Evolutionary conservation across 2,113 vertebrate genomes (phyloP), one percentile per base, ranked within the genome.

Genomic region (Elephas maximus): DNA sequence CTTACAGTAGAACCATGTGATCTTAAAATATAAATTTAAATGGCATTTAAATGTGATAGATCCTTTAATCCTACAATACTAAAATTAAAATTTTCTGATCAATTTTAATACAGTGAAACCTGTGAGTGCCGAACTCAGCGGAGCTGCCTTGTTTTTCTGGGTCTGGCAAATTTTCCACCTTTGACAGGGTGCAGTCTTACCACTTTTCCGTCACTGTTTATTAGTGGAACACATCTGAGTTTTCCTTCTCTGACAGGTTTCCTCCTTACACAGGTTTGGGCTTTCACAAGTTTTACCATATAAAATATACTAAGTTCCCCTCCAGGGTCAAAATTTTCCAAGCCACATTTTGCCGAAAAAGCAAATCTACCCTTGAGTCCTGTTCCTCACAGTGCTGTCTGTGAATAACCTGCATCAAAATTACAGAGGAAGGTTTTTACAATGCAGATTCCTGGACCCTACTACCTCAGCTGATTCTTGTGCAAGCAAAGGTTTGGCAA

Each of bases 21-120:
- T 57, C 53, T 96, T 90, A 97, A 93, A 93, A 89, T 92, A 91
- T 63, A 86, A 95, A 88, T 85, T 73, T 94, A 92, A 83, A 82
- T 48, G 44, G 33, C n/a, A 92, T 63, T 91, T 89, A 93, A 82
- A 80, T 93, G 28, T 86, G 91, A 84, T 26, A 92, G 51, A 82
- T 14, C 5, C 14, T 53, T 83, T 96, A 67, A 69, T 37, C 63
- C 8, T 71, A 87, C 5, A 88, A 60, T 88, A 79, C 76, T 95
- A 94, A 91, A 85, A 82, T 67, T 45, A 45, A 84, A 77, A 21
- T 76, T 51, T 79, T 93, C 69, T 93, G 48, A 45, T 92, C 20
- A 81, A 94, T 88, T 91, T 92, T 90, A 90, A 90, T 83, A 79
- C 84, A 73, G 33, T 74, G 37, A 74, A 74, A 74, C 20, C n/a